Base-by-base conservation (phyloP, 2,797 vertebrate genomes). In the Girardinus metallicus region DNA sequence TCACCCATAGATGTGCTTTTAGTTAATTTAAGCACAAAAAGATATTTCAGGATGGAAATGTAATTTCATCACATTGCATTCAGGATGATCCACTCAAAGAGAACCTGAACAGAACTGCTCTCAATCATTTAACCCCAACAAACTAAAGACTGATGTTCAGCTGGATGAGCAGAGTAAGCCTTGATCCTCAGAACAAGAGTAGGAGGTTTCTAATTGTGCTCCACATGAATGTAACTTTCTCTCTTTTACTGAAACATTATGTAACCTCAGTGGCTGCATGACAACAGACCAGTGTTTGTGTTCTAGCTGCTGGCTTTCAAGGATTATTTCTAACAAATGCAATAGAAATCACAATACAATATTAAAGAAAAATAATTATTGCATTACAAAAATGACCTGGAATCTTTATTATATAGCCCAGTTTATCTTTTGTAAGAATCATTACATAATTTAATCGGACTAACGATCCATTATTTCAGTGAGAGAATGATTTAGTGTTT, bases 181-280 rank as follows among this genome's bases (percentile, higher is more conserved):
- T 21, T 12, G 36, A 41, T 26, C 4, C 36, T 68, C 39, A 41
- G 36, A 23, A 36, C 21, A 16, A 68, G 18, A 68, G 39, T 23
- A 68, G 64, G 62, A 66, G 62, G 36, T 64, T 39, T 68, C 64
- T 26, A 41, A 68, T 39, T 66, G 62, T 41, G 64, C 64, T 41
- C 36, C 64, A 41, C 64, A n/a, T 41, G 64, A 68, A 41, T 41
- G 64, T 3, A 51, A 51, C 72, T 49, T 73, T 73, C 46, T 6
- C 72, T 73, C 72, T 49, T 34, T 49, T 12, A 73, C 34, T 34
- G 31, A 49, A 36, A 21, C 31, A 74, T 51, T 74, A 51, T 51
- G 31, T 53, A 68, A 68, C 64, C 39, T 68, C 39, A 68, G 36
- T 13, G 23, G 36, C 64, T 68, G 18, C 36, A 68, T 21, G 64